Evolutionary conservation across 2,113 vertebrate species (phyloP), one percentile per base, ranked within the genome.

Genomic region (Empidonax traillii): DNA sequence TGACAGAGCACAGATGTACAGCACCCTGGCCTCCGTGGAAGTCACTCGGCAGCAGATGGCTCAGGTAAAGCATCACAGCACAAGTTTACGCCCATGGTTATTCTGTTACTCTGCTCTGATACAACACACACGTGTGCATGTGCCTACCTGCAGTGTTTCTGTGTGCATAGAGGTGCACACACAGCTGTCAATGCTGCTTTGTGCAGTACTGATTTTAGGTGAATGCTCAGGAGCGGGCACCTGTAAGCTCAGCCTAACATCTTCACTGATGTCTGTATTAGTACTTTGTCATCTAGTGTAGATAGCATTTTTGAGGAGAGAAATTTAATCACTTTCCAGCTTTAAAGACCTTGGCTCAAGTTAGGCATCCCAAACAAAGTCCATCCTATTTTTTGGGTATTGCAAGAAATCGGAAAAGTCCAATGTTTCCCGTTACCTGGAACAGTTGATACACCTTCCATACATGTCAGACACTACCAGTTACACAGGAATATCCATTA

Each of bases 141-240:
- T 18, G 33, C 46, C 18, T 10, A 8, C 53, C 39, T 2, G 6
- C 27, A 51, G 2, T 1, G 14, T 30, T 53, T 63, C 19, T 62
- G 3, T 3, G 12, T 43, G 14, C 27, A 8, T 7, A 31, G 1
- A 53, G 25, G 33, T 19, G 8, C 24, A 37, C n/a, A 30, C 16
- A 33, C 0, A 0, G 24, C 6, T 46, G 30, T 5, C 11, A 35
- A 8, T 3, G 31, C 8, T 22, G 8, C 46, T 69, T 46, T 47
- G 28, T 27, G 23, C 47, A 59, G 49, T 7, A 27, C 35, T 89
- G 56, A 39, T 20, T 56, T 68, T 14, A 61, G 5, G 4, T 1
- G 67, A 37, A 16, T 21, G 14, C 28, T 46, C 39, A 59, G 2
- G 8, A 71, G 46, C 15, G 13, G 20, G 28, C 23, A 71, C 28